These are phyloP conservation scores for Centroberyx gerrardi DNA, from an alignment of 2,797 vertebrate species.

Conservation along the genomic window DNA sequence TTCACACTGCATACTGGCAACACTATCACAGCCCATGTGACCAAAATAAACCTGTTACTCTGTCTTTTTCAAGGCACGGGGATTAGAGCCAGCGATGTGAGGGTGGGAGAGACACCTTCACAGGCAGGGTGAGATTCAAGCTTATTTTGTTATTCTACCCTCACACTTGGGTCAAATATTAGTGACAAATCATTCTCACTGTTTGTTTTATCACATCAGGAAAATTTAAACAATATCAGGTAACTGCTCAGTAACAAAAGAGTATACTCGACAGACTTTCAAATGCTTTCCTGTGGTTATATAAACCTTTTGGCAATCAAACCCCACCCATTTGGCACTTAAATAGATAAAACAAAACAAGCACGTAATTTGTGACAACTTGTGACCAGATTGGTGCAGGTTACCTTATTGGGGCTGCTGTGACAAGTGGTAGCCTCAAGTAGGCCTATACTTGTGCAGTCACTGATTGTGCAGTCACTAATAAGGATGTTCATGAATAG, in stretches of 20 bases:
- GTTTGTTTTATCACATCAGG: background rate
- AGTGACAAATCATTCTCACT: background rate
- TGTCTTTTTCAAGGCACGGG: background rate
- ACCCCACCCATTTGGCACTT: too few relatives aligned
- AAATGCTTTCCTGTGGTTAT: background rate
- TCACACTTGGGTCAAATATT: background rate
- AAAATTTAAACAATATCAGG: background rate
- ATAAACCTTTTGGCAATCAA: too few relatives aligned
- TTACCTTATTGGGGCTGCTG: too few relatives aligned
- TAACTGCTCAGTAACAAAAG: background rate
- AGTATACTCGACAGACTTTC: background rate
- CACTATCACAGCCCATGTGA: slow-evolving; percentile 31
- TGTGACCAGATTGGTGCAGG: too few relatives aligned
- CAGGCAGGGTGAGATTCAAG: background rate
- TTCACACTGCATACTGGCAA: slow-evolving; percentile 50
- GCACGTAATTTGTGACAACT: too few relatives aligned
- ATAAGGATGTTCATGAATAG: too few relatives aligned
- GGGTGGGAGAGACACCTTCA: background rate
- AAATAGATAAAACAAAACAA: too few relatives aligned
- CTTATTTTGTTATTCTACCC: background rate
- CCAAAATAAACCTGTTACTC: slow-evolving; percentile 57
- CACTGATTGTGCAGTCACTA: too few relatives aligned
- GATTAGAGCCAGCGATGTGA: background rate
- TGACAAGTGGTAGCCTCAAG: too few relatives aligned
- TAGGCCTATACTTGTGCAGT: too few relatives aligned